Conservation (phyloP, 2,888 invertebrate species). For the Norana najaformis region DNA sequence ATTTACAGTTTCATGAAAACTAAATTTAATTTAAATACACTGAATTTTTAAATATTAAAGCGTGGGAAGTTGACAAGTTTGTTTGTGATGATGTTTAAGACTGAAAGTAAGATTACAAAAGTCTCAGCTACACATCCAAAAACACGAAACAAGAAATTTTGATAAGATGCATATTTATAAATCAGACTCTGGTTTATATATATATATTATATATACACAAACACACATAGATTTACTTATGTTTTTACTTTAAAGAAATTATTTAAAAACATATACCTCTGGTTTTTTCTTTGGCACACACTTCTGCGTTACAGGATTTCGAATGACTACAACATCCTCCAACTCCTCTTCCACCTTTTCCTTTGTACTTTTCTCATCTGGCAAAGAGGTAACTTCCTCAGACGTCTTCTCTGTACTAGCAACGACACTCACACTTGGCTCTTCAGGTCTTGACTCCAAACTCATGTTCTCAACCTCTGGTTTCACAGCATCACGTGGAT, state of each 20-base stretch:
- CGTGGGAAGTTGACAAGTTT: too few relatives aligned
- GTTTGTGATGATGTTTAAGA: too few relatives aligned
- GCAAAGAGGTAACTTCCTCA: not conserved
- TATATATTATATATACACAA: too few relatives aligned
- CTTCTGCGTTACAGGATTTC: not conserved
- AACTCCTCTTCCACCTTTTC: not conserved
- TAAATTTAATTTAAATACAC: not conserved
- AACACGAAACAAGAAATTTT: too few relatives aligned
- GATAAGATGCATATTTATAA: too few relatives aligned
- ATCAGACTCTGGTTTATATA: too few relatives aligned
- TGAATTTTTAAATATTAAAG: not conserved
- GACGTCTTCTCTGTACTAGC: not conserved
- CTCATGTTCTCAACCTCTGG: not conserved
- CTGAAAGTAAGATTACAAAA: too few relatives aligned
- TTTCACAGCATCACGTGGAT: not conserved
- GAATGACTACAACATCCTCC: not conserved
- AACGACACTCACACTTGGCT: too few relatives aligned
- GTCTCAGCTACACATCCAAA: too few relatives aligned
- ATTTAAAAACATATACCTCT: not conserved
- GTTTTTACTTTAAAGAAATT: not conserved
- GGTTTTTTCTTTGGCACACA: not conserved
- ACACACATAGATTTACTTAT: not conserved
- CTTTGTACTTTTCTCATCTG: not conserved
- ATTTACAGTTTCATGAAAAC: not conserved
- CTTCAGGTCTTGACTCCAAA: not conserved